Conservation (phyloP, 1,140 invertebrate species). For the Drosophila saltans region DNA sequence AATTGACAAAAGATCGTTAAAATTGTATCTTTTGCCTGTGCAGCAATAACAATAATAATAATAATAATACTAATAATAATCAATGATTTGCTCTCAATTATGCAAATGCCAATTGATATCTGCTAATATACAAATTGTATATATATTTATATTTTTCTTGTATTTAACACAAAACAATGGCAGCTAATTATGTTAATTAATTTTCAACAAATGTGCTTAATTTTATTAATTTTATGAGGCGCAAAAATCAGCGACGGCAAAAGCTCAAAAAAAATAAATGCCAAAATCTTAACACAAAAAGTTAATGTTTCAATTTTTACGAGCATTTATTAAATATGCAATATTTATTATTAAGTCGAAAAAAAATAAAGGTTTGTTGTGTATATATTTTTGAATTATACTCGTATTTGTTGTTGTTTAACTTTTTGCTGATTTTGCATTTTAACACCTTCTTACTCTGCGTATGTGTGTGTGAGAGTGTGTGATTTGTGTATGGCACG, state of each 20-base stretch:
- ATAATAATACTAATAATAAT: constrained; percentile 1
- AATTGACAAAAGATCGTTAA: neutral
- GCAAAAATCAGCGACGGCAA: constrained; percentile 71
- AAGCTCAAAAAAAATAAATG: constrained; percentile 27
- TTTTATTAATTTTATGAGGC: constrained; percentile 77
- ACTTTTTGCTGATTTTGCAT: constrained; percentile 67
- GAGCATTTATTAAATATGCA: constrained; percentile 57
- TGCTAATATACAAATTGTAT: neutral
- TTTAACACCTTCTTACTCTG: constrained; percentile 54
- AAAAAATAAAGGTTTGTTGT: constrained; percentile 9
- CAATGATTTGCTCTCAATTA: constrained; percentile 7
- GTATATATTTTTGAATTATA: constrained; percentile 19
- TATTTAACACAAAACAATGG: constrained; percentile 48
- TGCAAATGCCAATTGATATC: constrained; percentile 6
- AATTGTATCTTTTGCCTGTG: neutral
- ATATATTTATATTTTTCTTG: neutral
- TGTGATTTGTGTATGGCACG: no score
- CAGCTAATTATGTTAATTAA: constrained; percentile 74
- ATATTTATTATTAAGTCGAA: constrained; percentile 30
- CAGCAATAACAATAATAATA: neutral
- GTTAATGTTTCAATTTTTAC: constrained; percentile 44
- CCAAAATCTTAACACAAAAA: constrained; percentile 26
- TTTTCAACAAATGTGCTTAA: constrained; percentile 61
- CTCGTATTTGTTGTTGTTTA: constrained; percentile 33
- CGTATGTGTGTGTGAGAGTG: constrained; percentile 7